These are phyloP conservation scores for Cistogaster globosa DNA, from an alignment of 2,888 invertebrate species.

Conservation along the genomic window DNA sequence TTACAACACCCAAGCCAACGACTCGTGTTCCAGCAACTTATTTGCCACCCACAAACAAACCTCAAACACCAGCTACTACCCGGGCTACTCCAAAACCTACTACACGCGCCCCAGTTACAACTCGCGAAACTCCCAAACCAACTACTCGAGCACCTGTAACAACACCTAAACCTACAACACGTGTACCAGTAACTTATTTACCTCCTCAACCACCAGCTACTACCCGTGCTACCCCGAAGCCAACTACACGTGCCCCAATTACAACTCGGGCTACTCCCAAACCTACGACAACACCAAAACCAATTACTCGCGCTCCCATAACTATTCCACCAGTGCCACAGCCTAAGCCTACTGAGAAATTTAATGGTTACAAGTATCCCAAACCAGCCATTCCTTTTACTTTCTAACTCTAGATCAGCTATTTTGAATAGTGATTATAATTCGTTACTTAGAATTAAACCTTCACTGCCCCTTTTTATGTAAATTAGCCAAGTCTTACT, in stretches of 20 bases:
- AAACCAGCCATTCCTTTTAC: conserved; percentile 78
- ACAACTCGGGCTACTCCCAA: conserved; percentile 55
- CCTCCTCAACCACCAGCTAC: conserved; percentile 64
- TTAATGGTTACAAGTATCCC: conserved; percentile 79
- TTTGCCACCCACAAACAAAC: conserved; percentile 73
- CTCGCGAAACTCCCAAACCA: conserved; percentile 50
- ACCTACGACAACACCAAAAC: conserved; percentile 71
- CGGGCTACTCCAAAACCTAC: conserved; percentile 60
- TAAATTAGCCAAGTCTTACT: conserved; percentile 77
- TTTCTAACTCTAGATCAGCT: conserved; percentile 75
- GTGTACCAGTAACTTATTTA: too few species aligned
- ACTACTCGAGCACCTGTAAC: conserved; percentile 63
- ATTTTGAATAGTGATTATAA: conserved; percentile 59
- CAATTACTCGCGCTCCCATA: conserved; percentile 71
- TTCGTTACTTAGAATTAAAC: conserved; percentile 63
- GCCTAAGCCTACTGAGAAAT: conserved; percentile 70
- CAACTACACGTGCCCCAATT: conserved; percentile 72
- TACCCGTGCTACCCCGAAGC: conserved; percentile 68
- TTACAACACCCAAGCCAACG: conserved; percentile 69
- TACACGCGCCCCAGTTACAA: conserved; percentile 55
- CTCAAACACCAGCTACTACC: conserved; percentile 67
- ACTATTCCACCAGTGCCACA: conserved; percentile 60
- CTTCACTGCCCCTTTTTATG: conserved; percentile 64
- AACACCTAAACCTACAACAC: conserved; percentile 52
- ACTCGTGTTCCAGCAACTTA: conserved; percentile 71